These are phyloP conservation scores for Apamea epomidion DNA, from an alignment of 2,888 invertebrate genomes.

Conservation along the genomic window DNA sequence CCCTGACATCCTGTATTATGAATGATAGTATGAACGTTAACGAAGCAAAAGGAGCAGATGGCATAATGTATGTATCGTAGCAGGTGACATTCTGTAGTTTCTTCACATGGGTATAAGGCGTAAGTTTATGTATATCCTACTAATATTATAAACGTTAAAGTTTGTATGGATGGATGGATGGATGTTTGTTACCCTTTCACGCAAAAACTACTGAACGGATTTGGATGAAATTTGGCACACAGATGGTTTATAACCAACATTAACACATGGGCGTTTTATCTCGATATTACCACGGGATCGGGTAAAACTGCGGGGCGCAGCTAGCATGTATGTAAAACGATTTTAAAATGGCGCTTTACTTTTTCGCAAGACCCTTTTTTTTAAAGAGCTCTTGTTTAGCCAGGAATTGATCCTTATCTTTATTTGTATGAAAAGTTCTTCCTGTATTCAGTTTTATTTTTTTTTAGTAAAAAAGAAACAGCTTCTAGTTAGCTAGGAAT, in stretches of 20 bases:
- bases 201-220: no score
- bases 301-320: no score
- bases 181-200: no score
- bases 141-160: no score
- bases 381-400: not conserved
- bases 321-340: not conserved
- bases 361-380: not conserved
- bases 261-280: no score
- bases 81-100: not conserved
- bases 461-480: not conserved
- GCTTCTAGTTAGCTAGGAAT: not conserved
- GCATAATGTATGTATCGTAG: not conserved
- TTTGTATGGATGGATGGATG: no score
- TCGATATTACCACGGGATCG: no score
- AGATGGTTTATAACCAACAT: no score
- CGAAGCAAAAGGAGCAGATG: not conserved
- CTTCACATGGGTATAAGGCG: not conserved
- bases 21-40: not conserved
- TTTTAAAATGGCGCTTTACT: not conserved
- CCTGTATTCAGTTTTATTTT: not conserved
- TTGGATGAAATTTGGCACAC: no score
- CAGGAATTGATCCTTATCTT: not conserved
- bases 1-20: not conserved
- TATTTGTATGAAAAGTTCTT: not conserved
- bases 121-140: not conserved